Evolutionary conservation across 1,140 invertebrate genomes (phyloP), one percentile per base, ranked within the genome.

Genomic region (Cyphomyrmex costatus): DNA sequence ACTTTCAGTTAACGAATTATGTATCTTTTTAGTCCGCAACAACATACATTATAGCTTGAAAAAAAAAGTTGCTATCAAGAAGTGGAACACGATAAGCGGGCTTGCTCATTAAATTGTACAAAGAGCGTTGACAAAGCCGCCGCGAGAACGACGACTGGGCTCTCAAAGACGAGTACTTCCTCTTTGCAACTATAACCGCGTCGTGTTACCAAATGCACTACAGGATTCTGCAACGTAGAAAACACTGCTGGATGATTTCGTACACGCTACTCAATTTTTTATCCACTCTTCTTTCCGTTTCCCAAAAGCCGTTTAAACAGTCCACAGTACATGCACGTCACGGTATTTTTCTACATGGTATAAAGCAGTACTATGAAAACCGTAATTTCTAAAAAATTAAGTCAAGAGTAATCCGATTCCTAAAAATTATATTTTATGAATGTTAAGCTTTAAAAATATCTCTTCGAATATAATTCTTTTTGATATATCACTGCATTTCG

Each of bases 181-280:
- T 83, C 79, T 83, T 83, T 74, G 53, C 68, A 71, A 74, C 79
- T 70, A 73, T 83, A 83, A 83, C 36, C 79, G 66, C 53, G 53
- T 82, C 68, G 56, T 33, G 53, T 83, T 83, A 73, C 68, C 53
- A 49, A 83, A 73, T 60, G 36, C 36, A 14, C 21, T 12, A 71
- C 66, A 61, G 36, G 36, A 83, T 83, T 49, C 36, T 46, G 79
- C 24, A 74, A 60, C 24, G n/a, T 33, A 46, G 79, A 73, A 82
- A 83, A 60, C 79, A 60, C 33, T n/a, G 24, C 6, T 33, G 19
- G 24, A 60, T 49, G 60, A 74, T 33, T 46, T 42, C 10, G 60
- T 42, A 56, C 24, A 60, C 53, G n/a, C 63, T 58, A 70, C 8
- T 60, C 24, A 53, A 74, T 60, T 74, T 83, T 74, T 83, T 49